A percentile compares a stretch with the other conserved stretches of the same genome.
Conservation (phyloP, 2,113 vertebrate species). For the Tetrao urogallus region DNA sequence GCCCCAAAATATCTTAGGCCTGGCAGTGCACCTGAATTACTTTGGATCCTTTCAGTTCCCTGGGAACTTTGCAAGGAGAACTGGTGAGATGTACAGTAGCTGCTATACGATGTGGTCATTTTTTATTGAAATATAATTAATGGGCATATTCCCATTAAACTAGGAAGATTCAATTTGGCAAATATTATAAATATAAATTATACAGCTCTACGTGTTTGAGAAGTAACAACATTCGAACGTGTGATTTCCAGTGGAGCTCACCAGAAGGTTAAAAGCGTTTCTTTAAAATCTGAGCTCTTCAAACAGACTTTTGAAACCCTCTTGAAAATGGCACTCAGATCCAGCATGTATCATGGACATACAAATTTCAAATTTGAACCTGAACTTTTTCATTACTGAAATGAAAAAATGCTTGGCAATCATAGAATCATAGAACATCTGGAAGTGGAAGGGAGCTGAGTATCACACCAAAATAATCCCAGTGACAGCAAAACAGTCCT, state of each 20-base stretch:
- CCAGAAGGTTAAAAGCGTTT: constrained; percentile 17
- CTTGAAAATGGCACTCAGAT: neutral
- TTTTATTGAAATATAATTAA: constrained; percentile 19
- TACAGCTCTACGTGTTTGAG: neutral
- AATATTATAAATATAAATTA: neutral
- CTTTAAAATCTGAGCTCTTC: neutral
- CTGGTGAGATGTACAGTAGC: neutral
- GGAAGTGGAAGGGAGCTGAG: neutral
- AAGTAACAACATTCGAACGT: constrained; percentile 18
- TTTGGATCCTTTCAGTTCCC: neutral
- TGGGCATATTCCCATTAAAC: neutral
- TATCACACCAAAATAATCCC: neutral
- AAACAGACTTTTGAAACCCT: neutral
- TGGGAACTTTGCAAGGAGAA: neutral
- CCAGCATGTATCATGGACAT: neutral
- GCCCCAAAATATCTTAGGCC: neutral
- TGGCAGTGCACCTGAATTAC: neutral
- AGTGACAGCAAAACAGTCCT: neutral
- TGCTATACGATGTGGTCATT: neutral
- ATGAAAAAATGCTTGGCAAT: neutral
- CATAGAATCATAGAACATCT: neutral
- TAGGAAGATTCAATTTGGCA: neutral
- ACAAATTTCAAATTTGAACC: neutral
- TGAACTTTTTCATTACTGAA: constrained; percentile 27
- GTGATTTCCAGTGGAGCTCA: constrained; percentile 20